Conservation (phyloP, 2,797 vertebrate genomes). For the Pantherophis vulpinus region DNA sequence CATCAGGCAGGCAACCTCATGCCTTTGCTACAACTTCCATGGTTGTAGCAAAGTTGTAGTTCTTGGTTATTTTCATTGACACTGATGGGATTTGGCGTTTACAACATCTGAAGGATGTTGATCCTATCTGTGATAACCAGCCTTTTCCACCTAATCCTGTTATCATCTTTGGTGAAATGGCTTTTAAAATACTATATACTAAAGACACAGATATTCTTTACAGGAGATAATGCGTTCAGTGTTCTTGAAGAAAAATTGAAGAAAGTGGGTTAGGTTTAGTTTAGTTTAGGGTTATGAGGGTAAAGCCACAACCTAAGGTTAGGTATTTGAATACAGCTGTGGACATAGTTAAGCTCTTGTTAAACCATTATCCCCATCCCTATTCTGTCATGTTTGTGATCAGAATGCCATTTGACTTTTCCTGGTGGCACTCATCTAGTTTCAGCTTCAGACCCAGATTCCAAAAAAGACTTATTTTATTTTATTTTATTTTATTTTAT, state of each 20-base stretch:
- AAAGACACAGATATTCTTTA: neutral
- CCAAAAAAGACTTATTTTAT: neutral
- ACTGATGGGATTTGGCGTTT: neutral
- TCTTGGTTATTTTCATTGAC: neutral
- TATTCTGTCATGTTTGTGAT: neutral
- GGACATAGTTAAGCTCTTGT: neutral
- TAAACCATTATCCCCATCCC: neutral
- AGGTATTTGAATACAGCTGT: neutral
- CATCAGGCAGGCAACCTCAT: neutral
- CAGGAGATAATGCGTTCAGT: neutral
- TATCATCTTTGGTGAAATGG: neutral
- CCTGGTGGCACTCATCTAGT: neutral
- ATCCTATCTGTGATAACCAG: neutral
- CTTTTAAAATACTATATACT: neutral
- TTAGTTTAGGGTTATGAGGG: neutral
- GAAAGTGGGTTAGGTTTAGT: neutral
- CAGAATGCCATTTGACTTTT: neutral
- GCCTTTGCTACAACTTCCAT: neutral
- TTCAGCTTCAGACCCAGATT: neutral
- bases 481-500: too few relatives aligned
- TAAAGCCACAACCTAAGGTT: neutral
- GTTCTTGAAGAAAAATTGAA: neutral
- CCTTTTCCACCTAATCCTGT: neutral
- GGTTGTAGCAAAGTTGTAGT: neutral
- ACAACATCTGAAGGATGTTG: neutral